These are phyloP conservation scores for Apis mellifera DNA, from an alignment of 1,140 invertebrate genomes.

Conservation along the genomic window DNA sequence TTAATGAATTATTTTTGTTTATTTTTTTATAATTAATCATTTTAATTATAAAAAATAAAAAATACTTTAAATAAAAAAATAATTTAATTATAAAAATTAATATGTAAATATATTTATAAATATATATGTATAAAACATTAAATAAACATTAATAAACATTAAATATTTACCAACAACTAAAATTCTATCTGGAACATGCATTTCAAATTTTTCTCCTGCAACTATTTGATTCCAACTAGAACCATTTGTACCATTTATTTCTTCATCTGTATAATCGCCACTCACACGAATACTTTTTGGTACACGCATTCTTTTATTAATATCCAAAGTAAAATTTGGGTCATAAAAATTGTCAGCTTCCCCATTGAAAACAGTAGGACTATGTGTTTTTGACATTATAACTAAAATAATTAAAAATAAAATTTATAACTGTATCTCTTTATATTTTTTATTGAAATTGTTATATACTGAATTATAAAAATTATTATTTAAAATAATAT, in stretches of 20 bases:
- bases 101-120: not conserved
- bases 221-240: conserved; percentile 84
- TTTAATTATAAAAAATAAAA: not conserved
- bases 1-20: conserved; percentile 14
- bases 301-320: conserved; percentile 89
- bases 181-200: conserved; percentile 95
- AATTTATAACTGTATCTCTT: not conserved
- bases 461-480: not conserved
- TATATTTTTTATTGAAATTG: not conserved
- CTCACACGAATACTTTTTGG: conserved; percentile 89
- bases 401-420: conserved; percentile 60
- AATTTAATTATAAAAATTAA: not conserved
- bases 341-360: conserved; percentile 86
- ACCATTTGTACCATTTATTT: conserved; percentile 82
- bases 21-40: not conserved
- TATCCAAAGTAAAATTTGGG: conserved; percentile 87
- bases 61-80: not conserved
- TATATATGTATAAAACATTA: not conserved
- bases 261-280: conserved; percentile 86
- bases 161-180: conserved; percentile 86
- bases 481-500: not conserved
- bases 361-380: conserved; percentile 83
- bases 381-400: conserved; percentile 83
- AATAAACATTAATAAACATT: not conserved
- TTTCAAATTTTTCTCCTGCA: conserved; percentile 88